phyloP scores from a whole-genome alignment of 2,888 invertebrate genomes.

The Dendrolimus houi region DNA sequence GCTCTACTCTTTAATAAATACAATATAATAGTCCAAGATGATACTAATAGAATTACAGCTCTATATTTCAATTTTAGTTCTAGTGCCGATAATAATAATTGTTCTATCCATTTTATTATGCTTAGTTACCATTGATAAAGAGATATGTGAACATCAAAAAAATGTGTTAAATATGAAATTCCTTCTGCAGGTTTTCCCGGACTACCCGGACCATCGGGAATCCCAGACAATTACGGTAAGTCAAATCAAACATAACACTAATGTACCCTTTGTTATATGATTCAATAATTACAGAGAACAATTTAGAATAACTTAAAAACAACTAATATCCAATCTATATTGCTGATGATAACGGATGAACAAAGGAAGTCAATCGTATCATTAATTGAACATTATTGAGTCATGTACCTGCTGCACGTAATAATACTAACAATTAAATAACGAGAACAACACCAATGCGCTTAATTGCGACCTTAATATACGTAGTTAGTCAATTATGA shows the following conservation, averaged over 20 bases:
- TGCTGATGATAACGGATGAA: slow-evolving; percentile 31
- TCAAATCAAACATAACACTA: slow-evolving; percentile 34
- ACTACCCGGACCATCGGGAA: slow-evolving; percentile 91
- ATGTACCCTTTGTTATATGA: slow-evolving; percentile 30
- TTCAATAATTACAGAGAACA: slow-evolving; percentile 38
- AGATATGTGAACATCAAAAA: too few species aligned
- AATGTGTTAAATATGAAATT: too few species aligned
- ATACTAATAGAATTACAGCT: too few species aligned
- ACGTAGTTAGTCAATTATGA: slow-evolving; percentile 22
- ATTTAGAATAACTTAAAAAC: slow-evolving; percentile 25
- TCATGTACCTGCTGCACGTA: slow-evolving; percentile 47
- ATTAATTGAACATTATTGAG: slow-evolving; percentile 63
- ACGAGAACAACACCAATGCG: slow-evolving; percentile 46
- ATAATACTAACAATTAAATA: slow-evolving; percentile 61
- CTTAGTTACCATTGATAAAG: too few species aligned
- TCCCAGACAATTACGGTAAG: slow-evolving; percentile 91
- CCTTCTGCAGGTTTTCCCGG: slow-evolving; percentile 78
- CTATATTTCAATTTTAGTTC: too few species aligned
- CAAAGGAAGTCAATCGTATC: slow-evolving; percentile 34
- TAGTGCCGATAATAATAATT: too few species aligned
- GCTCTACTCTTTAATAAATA: too few species aligned
- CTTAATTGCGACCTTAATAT: slow-evolving; percentile 34
- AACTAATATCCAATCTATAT: slow-evolving; percentile 32
- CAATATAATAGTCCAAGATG: too few species aligned
- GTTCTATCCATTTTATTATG: too few species aligned